Evolutionary conservation across 1,140 invertebrate genomes (phyloP), one percentile per base, ranked within the genome.

Genomic region (Ceratina japonica): DNA sequence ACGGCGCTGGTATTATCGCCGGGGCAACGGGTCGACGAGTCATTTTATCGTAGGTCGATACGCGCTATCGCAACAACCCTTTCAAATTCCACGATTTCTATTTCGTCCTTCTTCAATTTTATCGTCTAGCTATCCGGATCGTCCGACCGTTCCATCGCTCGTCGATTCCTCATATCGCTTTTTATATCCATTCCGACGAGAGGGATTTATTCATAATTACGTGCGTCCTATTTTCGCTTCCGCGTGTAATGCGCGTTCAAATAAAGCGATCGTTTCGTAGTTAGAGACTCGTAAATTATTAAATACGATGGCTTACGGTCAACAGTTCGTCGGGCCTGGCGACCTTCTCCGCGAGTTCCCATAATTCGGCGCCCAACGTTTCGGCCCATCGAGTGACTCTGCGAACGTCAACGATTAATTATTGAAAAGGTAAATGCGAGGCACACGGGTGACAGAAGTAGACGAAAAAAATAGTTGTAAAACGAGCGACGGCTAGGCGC

Each of bases 361-460:
- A 95, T 51, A 95, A 86, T 86, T 95, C 95, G 70, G 93, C 93
- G 3, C 95, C 94, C 52, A 95, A 92, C 52, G 89, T 91, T 52
- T 93, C 92, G 4, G 94, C 94, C 94, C 95, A 95, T 87, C 92
- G 93, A 75, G 92, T 92, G 37, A 95, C 93, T 37, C 94, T 95
- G 68, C 27, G 27, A 31, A 72, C 24, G 5, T 44, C 24, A 18
- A 37, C 10, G 13, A 64, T 20, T 24, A 24, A 22, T 13, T 15
- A 12, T 13, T 3, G 15, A 15, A 13, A 15, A 65, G 12, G 0
- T 51, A 31, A 31, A 31, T n/a, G n/a, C n/a, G n/a, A 56, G 1
- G 15, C 54, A 18, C 15, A 13, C n/a, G 54, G 13, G 2, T 54
- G 52, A 54, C 18, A 54, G n/a, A n/a, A n/a, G n/a, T n/a, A n/a